Evolutionary conservation across 2,888 invertebrate genomes (phyloP).

Genomic region (Polydrusus pterygomalis): DNA sequence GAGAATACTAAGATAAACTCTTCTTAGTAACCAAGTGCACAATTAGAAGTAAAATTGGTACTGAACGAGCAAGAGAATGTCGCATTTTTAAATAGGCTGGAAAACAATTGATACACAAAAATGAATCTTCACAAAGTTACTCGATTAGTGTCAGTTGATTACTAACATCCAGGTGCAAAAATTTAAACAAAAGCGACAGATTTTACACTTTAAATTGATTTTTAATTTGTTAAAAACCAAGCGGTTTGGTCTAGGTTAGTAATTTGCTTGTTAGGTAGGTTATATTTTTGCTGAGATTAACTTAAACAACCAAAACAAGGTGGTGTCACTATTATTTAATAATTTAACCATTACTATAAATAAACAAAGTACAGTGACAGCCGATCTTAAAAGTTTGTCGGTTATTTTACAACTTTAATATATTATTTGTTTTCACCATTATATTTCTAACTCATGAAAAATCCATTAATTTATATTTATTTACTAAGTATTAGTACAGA

Average conservation of each 20-base stretch:
- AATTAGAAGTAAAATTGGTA: neutral
- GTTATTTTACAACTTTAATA: too few species aligned
- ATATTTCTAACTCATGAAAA: too few species aligned
- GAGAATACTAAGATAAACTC: neutral
- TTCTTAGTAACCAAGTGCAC: neutral
- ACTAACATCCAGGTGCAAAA: constrained; percentile 31
- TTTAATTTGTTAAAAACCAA: neutral
- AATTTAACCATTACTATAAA: neutral
- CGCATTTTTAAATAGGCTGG: constrained; percentile 23
- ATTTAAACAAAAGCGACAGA: neutral
- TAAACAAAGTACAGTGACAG: too few species aligned
- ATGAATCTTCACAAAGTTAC: neutral
- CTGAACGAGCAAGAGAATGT: neutral
- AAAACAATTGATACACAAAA: constrained; percentile 18
- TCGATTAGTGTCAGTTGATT: constrained; percentile 18
- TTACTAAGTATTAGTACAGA: too few species aligned
- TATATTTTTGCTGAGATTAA: constrained; percentile 6
- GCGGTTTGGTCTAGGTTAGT: constrained; percentile 32
- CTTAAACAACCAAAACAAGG: neutral
- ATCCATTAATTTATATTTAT: too few species aligned
- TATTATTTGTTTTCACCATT: too few species aligned
- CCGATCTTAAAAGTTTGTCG: too few species aligned
- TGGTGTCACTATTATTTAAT: neutral
- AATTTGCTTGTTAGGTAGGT: neutral
- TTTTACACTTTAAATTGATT: constrained; percentile 30